phyloP scores from a whole-genome alignment of 2,888 invertebrate genomes.

The Drosophila paranaensis region DNA sequence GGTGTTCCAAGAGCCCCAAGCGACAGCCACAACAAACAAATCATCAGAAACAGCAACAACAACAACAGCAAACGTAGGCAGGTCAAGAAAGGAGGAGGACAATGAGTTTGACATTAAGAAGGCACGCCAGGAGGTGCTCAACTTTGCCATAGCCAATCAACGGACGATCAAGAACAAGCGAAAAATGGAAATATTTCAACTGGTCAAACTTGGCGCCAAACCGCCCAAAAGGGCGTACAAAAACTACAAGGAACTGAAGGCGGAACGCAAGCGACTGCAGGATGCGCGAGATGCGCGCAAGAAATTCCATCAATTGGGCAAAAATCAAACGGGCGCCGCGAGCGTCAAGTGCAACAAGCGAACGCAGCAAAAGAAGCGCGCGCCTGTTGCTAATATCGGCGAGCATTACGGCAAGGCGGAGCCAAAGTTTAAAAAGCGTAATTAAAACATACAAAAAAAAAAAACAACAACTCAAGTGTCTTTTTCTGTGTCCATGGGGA shows the following conservation, averaged over 20 bases:
- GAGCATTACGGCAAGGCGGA: slow-evolving; percentile 83
- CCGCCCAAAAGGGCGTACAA: slow-evolving; percentile 89
- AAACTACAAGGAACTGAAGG: slow-evolving; percentile 90
- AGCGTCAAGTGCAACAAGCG: slow-evolving; percentile 85
- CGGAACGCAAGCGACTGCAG: slow-evolving; percentile 87
- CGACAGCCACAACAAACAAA: slow-evolving; percentile 6
- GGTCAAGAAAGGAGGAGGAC: not conserved
- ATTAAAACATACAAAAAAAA: slow-evolving; percentile 35
- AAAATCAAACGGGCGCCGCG: slow-evolving; percentile 87
- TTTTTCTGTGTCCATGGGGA: not conserved
- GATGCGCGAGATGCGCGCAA: slow-evolving; percentile 85
- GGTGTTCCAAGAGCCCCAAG: slow-evolving; percentile 78
- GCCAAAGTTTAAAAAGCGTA: slow-evolving; percentile 76
- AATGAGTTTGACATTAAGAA: slow-evolving; percentile 89
- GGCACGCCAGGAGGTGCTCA: slow-evolving; percentile 92
- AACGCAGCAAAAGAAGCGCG: slow-evolving; percentile 82
- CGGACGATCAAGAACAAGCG: slow-evolving; percentile 89
- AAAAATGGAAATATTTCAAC: slow-evolving; percentile 90
- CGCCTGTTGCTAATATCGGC: slow-evolving; percentile 85
- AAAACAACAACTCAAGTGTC: slow-evolving; percentile 3
- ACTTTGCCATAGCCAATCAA: slow-evolving; percentile 91
- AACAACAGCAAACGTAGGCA: not conserved
- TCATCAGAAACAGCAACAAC: not conserved
- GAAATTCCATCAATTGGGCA: slow-evolving; percentile 86
- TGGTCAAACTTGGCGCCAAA: slow-evolving; percentile 93